phyloP scores from a whole-genome alignment of 2,113 vertebrate species.

The Syngnathus typhle region DNA sequence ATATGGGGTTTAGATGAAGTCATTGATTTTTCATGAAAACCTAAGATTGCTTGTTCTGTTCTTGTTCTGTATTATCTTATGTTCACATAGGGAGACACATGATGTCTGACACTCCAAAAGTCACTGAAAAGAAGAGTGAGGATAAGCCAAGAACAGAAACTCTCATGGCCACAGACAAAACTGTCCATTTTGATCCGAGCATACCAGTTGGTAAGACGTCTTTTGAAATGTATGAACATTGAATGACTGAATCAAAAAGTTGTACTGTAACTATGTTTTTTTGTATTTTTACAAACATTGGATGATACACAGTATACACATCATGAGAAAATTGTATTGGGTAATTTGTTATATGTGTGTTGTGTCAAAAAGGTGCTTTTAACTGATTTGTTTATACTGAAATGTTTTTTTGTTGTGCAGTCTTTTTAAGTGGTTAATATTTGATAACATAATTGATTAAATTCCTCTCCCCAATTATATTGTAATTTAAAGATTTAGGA shows the following conservation, averaged over 20 bases:
- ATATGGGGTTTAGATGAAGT: no score
- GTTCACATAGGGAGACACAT: constrained; percentile 16
- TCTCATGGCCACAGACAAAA: not conserved
- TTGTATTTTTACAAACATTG: not conserved
- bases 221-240: not conserved
- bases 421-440: not conserved
- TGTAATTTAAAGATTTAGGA: no score
- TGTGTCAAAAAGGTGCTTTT: not conserved
- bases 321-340: not conserved
- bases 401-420: not conserved
- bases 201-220: constrained; percentile 52
- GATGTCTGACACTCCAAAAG: not conserved
- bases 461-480: no score
- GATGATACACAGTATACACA: not conserved
- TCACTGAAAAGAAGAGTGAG: constrained; percentile 3
- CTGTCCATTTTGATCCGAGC: constrained; percentile 49
- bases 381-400: not conserved
- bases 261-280: no score
- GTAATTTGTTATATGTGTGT: not conserved
- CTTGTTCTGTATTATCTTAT: not conserved
- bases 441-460: no score
- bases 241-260: no score
- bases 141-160: constrained; percentile 1
- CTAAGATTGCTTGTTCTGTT: not conserved
- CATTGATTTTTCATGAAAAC: not conserved